A percentile compares a stretch with the other conserved stretches of the same genome.
Conservation (phyloP, 1,140 invertebrate genomes). For the Zaprionus camerounensis region DNA sequence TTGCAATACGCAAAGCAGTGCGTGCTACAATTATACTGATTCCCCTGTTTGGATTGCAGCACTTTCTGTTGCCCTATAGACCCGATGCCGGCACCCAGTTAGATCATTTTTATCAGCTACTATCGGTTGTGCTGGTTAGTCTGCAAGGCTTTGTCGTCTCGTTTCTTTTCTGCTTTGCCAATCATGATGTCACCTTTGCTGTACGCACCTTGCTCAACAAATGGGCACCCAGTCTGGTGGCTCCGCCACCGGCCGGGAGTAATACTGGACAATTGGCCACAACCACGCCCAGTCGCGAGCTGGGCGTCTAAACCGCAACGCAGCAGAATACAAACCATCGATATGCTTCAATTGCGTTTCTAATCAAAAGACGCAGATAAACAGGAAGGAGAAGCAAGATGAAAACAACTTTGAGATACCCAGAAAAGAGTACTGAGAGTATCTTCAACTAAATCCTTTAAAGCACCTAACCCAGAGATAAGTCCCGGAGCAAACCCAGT, state of each 20-base stretch:
- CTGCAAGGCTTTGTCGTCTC: conserved; percentile 95
- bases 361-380: conserved; percentile 6
- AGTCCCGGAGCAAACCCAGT: neutral
- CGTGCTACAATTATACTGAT: conserved; percentile 92
- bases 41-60: conserved; percentile 91
- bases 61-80: conserved; percentile 92
- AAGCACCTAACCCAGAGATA: neutral
- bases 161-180: conserved; percentile 95
- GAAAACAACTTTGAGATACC: neutral
- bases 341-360: conserved; percentile 49
- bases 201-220: conserved; percentile 84
- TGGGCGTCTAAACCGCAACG: conserved; percentile 71
- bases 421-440: neutral
- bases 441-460: neutral
- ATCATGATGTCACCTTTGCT: conserved; percentile 91
- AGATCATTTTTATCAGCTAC: conserved; percentile 90
- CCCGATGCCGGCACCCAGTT: conserved; percentile 87
- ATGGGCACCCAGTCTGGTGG: conserved; percentile 65
- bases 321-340: conserved; percentile 18
- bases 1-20: conserved; percentile 85
- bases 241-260: conserved; percentile 72
- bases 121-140: conserved; percentile 91
- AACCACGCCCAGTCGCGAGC: conserved; percentile 80
- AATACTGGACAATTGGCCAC: conserved; percentile 83
- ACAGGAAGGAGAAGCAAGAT: neutral